phyloP scores from a whole-genome alignment of 64 coral and sea anemone species.

The Stichodactyla mertensii region DNA sequence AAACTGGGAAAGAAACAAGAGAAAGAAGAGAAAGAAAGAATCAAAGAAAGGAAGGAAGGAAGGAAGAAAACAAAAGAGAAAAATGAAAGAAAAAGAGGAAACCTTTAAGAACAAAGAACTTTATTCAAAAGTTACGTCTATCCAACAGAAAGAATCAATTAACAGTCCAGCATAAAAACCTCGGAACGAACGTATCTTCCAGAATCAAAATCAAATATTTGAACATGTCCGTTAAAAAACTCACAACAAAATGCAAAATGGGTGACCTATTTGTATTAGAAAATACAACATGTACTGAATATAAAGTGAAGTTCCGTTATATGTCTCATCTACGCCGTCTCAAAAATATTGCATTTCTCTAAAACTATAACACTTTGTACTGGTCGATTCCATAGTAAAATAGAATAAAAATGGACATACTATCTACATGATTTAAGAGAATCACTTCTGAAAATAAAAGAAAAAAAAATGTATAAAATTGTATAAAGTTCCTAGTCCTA shows the following conservation, averaged over 20 bases:
- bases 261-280: background rate
- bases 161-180: no score
- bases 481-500: background rate
- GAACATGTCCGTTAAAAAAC: no score
- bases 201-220: no score
- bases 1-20: no score
- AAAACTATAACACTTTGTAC: background rate
- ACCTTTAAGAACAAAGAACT: no score
- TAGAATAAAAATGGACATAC: background rate
- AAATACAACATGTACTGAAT: background rate
- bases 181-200: no score
- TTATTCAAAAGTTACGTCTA: no score
- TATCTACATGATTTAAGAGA: constrained; percentile 1
- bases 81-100: no score
- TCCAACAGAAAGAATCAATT: no score
- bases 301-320: background rate
- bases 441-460: background rate
- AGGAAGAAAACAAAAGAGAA: no score
- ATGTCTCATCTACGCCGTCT: background rate
- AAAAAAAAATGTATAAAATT: background rate
- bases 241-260: background rate
- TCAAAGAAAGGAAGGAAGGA: no score
- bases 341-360: background rate
- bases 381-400: background rate
- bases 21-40: no score